Percentiles rank a stretch among this genome's conserved stretches.
phyloP scores from a whole-genome alignment of 2,797 vertebrate genomes.

The Manis pentadactyla region DNA sequence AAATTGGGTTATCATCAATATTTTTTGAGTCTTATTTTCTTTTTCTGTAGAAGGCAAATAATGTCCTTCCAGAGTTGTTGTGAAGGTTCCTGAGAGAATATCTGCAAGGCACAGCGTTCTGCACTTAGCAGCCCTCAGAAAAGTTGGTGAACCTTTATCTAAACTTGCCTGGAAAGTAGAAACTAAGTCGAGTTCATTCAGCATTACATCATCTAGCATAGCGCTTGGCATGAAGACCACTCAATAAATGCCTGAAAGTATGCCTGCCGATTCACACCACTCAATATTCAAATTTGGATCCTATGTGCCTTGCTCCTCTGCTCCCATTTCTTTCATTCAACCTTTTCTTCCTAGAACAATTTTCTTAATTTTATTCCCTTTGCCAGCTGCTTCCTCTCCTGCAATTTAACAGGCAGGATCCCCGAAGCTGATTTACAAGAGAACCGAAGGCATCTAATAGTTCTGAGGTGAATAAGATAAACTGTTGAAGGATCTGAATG shows the following conservation, averaged over 20 bases:
- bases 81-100: not conserved
- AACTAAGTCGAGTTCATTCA: too few relatives aligned
- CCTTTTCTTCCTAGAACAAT: conserved; percentile 66
- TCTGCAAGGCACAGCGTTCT: not conserved
- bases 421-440: not conserved
- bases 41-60: not conserved
- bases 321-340: not conserved
- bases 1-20: not conserved
- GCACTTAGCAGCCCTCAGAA: not conserved
- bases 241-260: not conserved
- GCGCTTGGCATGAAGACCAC: not conserved
- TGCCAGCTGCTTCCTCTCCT: conserved; percentile 42
- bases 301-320: not conserved
- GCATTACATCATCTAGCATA: fast-evolving
- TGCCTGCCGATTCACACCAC: not conserved
- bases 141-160: not conserved
- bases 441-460: not conserved
- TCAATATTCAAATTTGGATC: not conserved
- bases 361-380: conserved; percentile 51
- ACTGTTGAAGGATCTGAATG: not conserved
- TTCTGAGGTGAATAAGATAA: not conserved
- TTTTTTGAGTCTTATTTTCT: not conserved
- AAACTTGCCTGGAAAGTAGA: not conserved
- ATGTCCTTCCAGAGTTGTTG: not conserved
- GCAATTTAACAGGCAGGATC: not conserved